These are phyloP conservation scores for Seriola aureovittata DNA, from an alignment of 2,113 vertebrate species.

Conservation along the genomic window DNA sequence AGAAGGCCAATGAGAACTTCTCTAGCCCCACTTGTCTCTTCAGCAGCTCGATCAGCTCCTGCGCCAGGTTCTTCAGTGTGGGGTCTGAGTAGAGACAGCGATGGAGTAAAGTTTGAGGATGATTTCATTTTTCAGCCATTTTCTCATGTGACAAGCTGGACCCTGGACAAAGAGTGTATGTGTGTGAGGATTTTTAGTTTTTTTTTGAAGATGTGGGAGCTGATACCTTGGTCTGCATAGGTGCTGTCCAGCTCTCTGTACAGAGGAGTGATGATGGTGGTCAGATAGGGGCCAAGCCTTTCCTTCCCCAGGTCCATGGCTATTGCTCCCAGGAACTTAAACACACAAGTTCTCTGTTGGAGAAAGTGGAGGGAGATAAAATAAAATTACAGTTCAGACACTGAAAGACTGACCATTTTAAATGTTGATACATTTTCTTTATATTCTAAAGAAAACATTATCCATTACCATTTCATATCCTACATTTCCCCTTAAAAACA, in stretches of 20 bases:
- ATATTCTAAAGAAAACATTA: too few species aligned
- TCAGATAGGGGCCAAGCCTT: constrained; percentile 89
- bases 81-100: constrained; percentile 84
- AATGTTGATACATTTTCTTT: too few species aligned
- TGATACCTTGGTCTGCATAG: constrained; percentile 93
- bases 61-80: constrained; percentile 93
- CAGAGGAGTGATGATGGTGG: constrained; percentile 90
- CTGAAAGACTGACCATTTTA: not conserved
- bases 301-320: constrained; percentile 93
- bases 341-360: constrained; percentile 93
- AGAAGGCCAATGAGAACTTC: constrained; percentile 91
- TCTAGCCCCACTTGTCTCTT: constrained; percentile 93
- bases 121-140: not conserved
- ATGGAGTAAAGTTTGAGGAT: not conserved
- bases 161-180: not conserved
- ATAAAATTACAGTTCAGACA: not conserved
- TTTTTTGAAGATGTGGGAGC: not conserved
- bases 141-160: too few species aligned
- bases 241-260: constrained; percentile 97
- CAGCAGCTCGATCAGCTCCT: constrained; percentile 95
- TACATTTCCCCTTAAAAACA: too few species aligned
- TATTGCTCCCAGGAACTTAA: constrained; percentile 96
- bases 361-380: not conserved
- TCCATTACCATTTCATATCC: too few species aligned
- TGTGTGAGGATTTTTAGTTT: not conserved